Percentiles rank a stretch among this genome's conserved stretches.
Conservation (phyloP, 2,797 vertebrate species). For the Pangasius djambal region DNA sequence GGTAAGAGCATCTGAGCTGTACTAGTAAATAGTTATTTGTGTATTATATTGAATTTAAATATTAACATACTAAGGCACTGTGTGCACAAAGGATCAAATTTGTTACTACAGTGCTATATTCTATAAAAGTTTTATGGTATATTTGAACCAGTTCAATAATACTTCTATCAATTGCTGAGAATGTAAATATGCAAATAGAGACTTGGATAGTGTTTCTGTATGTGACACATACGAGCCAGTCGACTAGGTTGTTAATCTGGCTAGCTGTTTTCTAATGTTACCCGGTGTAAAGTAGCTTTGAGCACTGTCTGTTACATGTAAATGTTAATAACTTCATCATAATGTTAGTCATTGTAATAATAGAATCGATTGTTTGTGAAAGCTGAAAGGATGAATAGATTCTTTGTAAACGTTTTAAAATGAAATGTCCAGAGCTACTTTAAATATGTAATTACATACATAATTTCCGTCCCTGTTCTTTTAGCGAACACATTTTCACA, state of each 20-base stretch:
- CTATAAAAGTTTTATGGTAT: neutral
- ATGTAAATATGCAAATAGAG: neutral
- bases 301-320: neutral
- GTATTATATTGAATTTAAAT: neutral
- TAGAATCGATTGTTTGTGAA: neutral
- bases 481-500: neutral
- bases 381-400: too few species aligned
- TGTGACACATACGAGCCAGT: neutral
- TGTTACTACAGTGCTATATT: neutral
- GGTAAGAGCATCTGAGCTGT: slow-evolving; percentile 73
- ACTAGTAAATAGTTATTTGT: neutral
- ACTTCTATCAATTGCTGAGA: neutral
- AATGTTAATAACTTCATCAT: neutral
- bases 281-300: neutral
- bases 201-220: neutral
- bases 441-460: neutral
- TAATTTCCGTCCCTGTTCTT: neutral
- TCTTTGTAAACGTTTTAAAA: neutral
- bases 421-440: neutral
- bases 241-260: too few species aligned
- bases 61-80: neutral
- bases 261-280: neutral
- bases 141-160: neutral
- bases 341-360: neutral
- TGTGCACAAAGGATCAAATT: neutral